Evolutionary conservation across 2,888 invertebrate genomes (phyloP), one percentile per base, ranked within the genome.

Genomic region (Chydorus sphaericus): DNA sequence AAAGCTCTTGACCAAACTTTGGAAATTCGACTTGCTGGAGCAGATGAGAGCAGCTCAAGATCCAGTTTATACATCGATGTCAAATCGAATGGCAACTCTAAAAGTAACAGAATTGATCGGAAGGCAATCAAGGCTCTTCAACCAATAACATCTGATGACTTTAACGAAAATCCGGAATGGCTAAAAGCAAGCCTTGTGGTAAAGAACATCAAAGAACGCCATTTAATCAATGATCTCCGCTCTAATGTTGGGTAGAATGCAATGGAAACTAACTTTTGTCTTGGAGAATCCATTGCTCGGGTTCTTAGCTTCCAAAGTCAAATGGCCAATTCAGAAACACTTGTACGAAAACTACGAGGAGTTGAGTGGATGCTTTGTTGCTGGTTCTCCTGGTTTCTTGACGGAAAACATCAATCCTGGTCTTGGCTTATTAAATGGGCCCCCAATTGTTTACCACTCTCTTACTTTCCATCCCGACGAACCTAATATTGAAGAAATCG

Each of bases 331-430:
- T 20, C 39, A 39, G 8, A 8, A n/a, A 11, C 20, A 39, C 16
- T 20, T 39, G 16, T 39, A 39, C 39, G 20, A 39, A 8, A 16
- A 39, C 20, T 39, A 20, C 20, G 4, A n/a, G 20, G 39, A 16
- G 10, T 39, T 39, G 8, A 39, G 18, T 5, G 39, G 39, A 16
- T 39, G 16, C n/a, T 39, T 39, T 20, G 39, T 39, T 10, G 39
- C 39, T 39, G 39, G 16, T 39, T 3, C 39, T n/a, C 39, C 39
- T 20, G 39, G 39, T 5, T 39, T 20, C n/a, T 20, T 39, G 16
- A 39, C 39, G 39, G 39, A 39, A n/a, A 39, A 39, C 39, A 39
- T 39, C 39, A 39, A 39, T 16, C 39, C 39, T n/a, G 16, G 18
- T 20, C 16, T 39, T 4, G 39, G 39, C 16, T 20, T 39, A 14